Percentiles rank a stretch among this genome's conserved stretches.
Conservation (phyloP, 2,113 vertebrate genomes). For the Ammodramus savannarum region DNA sequence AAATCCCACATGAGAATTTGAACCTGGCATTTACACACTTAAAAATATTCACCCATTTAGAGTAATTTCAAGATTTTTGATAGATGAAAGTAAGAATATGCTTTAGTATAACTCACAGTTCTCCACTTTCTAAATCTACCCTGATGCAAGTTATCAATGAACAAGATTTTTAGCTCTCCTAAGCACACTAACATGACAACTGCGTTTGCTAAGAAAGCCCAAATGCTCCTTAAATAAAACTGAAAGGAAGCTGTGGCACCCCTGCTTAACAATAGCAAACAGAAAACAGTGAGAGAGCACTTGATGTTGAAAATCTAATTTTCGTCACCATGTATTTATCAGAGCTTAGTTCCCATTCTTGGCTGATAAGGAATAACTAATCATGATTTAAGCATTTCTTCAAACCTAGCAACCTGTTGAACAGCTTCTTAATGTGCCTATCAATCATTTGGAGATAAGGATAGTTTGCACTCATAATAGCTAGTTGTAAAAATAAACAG, state of each 20-base stretch:
- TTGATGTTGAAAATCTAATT: slow-evolving; percentile 65
- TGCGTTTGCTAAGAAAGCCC: not conserved
- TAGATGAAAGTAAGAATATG: not conserved
- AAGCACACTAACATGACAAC: slow-evolving; percentile 8
- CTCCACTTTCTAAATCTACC: not conserved
- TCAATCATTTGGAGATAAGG: slow-evolving; percentile 82
- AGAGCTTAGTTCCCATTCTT: slow-evolving; percentile 63
- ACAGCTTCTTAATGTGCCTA: slow-evolving; percentile 82
- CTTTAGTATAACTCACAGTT: not conserved
- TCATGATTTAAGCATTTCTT: slow-evolving; percentile 79
- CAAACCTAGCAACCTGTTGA: slow-evolving; percentile 81
- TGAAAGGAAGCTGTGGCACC: slow-evolving; percentile 41
- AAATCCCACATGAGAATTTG: not conserved
- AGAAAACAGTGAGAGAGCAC: slow-evolving; percentile 37
- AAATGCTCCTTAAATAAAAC: slow-evolving; percentile 36
- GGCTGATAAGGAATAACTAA: slow-evolving; percentile 76
- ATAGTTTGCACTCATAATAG: slow-evolving; percentile 78
- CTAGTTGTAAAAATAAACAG: slow-evolving; percentile 84
- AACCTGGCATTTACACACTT: not conserved
- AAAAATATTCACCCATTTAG: not conserved
- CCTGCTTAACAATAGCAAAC: slow-evolving; percentile 46
- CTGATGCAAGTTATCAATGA: not conserved
- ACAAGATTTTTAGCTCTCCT: slow-evolving; percentile 30
- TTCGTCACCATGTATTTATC: slow-evolving; percentile 71
- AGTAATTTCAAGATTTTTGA: not conserved